phyloP scores from a whole-genome alignment of 1,140 invertebrate genomes.

The Tetramorium alpestre region DNA sequence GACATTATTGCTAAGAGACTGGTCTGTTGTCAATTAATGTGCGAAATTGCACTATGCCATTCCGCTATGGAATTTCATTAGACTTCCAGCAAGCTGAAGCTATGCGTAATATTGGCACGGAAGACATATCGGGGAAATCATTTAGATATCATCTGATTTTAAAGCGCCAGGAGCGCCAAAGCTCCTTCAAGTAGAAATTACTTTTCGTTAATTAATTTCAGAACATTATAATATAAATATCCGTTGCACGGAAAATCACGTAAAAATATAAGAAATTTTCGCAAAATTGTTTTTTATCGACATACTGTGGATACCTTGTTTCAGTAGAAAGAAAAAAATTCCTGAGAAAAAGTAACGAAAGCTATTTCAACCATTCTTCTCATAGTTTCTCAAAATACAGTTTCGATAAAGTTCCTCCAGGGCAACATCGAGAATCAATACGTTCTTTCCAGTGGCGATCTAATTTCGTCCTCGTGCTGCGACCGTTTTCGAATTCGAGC shows the following conservation, averaged over 20 bases:
- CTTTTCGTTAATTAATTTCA: not conserved
- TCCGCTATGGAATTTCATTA: conserved; percentile 53
- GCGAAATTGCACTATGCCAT: conserved; percentile 50
- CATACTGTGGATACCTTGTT: not conserved
- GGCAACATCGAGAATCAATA: conserved; percentile 53
- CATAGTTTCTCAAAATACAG: conserved; percentile 40
- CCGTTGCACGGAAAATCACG: not conserved
- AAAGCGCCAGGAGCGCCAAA: not conserved
- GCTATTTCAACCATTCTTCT: conserved; percentile 25
- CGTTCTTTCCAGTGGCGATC: conserved; percentile 35
- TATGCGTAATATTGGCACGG: conserved; percentile 42
- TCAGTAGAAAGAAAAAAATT: not conserved
- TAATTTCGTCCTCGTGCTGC: conserved; percentile 19
- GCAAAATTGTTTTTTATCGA: not conserved
- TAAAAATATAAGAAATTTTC: not conserved
- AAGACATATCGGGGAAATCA: conserved; percentile 34
- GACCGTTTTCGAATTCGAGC: conserved; percentile 39
- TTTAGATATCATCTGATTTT: conserved; percentile 7
- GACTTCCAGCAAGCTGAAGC: conserved; percentile 25
- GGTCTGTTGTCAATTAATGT: conserved; percentile 51
- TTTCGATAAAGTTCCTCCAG: conserved; percentile 39
- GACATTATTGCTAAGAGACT: conserved; percentile 29
- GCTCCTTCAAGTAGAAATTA: not conserved
- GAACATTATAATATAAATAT: not conserved
- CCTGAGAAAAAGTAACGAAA: not conserved